Base-by-base conservation (phyloP, 2,888 invertebrate genomes). In the Pristionchus entomophagus region DNA sequence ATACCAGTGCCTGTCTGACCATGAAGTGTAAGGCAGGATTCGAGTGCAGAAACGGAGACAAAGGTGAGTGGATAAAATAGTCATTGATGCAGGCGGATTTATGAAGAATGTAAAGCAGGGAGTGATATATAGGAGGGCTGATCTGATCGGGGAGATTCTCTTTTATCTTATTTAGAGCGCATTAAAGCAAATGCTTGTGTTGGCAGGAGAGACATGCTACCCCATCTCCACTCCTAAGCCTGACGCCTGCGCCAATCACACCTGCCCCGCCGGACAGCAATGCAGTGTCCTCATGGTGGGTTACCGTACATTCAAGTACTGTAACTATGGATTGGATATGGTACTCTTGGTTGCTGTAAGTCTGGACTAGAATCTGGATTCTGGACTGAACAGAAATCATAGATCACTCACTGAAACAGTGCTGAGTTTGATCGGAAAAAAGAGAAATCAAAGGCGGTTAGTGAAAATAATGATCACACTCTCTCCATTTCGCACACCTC, bases 51-150 rank as follows among this genome's bases (percentile, higher is more conserved):
- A 49, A 78, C 29, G 78, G 78, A 49, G 49, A 45, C 26, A 78
- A 78, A 26, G 78, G 78, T 78, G 49, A 78, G 78, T 35, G 62
- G 29, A 62, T n/a, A n/a, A n/a, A n/a, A n/a, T n/a, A n/a, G n/a
- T n/a, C n/a, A n/a, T n/a, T n/a, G n/a, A n/a, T n/a, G n/a, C n/a
- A 59, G 51, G 19, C 12, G 51, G 19, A 1, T 51, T 10, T 56
- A 26, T 26, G 10, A 32, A 32, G 62, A 62, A 26, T 59, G 59
- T 8, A 59, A 14, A n/a, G n/a, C n/a, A n/a, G n/a, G n/a, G n/a
- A n/a, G n/a, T n/a, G n/a, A n/a, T n/a, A n/a, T n/a, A n/a, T n/a
- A n/a, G n/a, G n/a, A n/a, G n/a, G n/a, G n/a, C n/a, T n/a, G n/a
- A n/a, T n/a, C n/a, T n/a, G n/a, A n/a, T n/a, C n/a, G n/a, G 4